phyloP scores from a whole-genome alignment of 2,797 vertebrate species.

The Etheostoma nigrum region DNA sequence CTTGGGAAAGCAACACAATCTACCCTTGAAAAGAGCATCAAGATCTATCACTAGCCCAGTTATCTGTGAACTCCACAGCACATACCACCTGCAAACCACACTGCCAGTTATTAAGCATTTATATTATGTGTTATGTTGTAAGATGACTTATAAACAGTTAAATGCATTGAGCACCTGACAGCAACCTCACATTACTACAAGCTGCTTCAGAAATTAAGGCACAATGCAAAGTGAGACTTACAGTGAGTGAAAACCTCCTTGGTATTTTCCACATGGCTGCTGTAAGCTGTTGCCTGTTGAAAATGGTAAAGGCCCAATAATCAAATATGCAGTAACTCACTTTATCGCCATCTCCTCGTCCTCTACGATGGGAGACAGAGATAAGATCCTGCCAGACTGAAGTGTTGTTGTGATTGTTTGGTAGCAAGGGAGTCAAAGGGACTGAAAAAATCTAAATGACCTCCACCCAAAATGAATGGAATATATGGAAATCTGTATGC shows the following conservation, averaged over 20 bases:
- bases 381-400: conserved; percentile 76
- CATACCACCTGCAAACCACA: conserved; percentile 12
- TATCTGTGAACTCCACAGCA: conserved; percentile 41
- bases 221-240: conserved; percentile 71
- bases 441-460: conserved; percentile 85
- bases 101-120: conserved; percentile 9
- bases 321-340: conserved; percentile 84
- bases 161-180: conserved; percentile 19
- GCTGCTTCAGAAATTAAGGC: conserved; percentile 31
- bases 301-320: conserved; percentile 72
- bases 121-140: not conserved
- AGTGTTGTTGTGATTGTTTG: conserved; percentile 79
- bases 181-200: conserved; percentile 16
- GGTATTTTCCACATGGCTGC: conserved; percentile 81
- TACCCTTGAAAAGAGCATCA: conserved; percentile 95
- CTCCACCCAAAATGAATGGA: conserved; percentile 81
- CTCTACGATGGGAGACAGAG: conserved; percentile 69
- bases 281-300: conserved; percentile 60
- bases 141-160: conserved; percentile 4
- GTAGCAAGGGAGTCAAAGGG: conserved; percentile 77
- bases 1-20: conserved; percentile 95
- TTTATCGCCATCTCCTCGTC: conserved; percentile 87
- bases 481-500: conserved; percentile 88
- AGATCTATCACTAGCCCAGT: conserved; percentile 81
- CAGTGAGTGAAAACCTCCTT: conserved; percentile 68